Evolutionary conservation across 1,140 invertebrate species (phyloP).

Genomic region (Hypsibius dujardini): DNA sequence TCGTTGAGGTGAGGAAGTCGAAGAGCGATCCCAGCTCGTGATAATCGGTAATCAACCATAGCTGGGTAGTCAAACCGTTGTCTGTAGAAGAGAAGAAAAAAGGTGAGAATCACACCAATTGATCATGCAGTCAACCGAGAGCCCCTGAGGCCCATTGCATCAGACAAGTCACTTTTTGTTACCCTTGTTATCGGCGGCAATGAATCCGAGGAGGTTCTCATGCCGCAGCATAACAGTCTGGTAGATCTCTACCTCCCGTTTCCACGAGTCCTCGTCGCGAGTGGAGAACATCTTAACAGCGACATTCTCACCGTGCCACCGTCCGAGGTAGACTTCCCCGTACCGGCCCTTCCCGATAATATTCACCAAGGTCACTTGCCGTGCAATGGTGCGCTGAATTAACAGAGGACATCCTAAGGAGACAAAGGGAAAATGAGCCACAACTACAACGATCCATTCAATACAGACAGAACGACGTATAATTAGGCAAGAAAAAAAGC

Average conservation of each 20-base stretch:
- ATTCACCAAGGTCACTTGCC: slow-evolving; percentile 74
- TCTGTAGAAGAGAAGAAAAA: slow-evolving; percentile 38
- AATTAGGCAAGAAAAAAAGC: no score
- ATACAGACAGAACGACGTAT: no score
- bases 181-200: slow-evolving; percentile 90
- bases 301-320: slow-evolving; percentile 78
- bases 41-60: slow-evolving; percentile 86
- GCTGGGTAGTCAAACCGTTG: slow-evolving; percentile 79
- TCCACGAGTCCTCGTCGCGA: slow-evolving; percentile 82
- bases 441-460: slow-evolving; percentile 14
- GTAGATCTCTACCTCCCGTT: slow-evolving; percentile 85
- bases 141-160: no score
- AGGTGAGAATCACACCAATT: neutral
- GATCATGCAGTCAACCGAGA: no score
- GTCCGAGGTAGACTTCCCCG: slow-evolving; percentile 77
- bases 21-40: slow-evolving; percentile 83
- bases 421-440: slow-evolving; percentile 21
- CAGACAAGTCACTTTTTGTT: slow-evolving; percentile 21
- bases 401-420: slow-evolving; percentile 65
- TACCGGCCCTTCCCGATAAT: slow-evolving; percentile 85
- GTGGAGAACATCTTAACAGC: slow-evolving; percentile 84
- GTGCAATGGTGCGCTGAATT: slow-evolving; percentile 78
- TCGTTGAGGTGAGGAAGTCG: slow-evolving; percentile 65
- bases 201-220: slow-evolving; percentile 84
- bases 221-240: slow-evolving; percentile 83